phyloP scores from a whole-genome alignment of 2,888 invertebrate species.

The Drosophila quinaria region DNA sequence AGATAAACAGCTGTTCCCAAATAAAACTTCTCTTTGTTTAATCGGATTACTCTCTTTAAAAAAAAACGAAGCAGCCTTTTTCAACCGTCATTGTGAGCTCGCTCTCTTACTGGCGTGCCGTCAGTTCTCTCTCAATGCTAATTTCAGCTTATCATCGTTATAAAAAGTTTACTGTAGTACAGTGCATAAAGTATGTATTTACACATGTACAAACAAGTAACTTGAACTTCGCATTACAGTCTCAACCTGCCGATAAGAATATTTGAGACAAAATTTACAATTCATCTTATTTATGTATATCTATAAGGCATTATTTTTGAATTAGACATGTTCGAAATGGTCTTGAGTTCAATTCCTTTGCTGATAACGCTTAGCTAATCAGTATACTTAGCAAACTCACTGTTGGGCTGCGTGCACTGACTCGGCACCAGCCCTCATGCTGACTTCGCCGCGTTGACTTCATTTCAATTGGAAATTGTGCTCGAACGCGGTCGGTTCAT shows the following conservation, averaged over 20 bases:
- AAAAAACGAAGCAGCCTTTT: not conserved
- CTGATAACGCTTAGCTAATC: conserved; percentile 6
- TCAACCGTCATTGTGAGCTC: conserved; percentile 16
- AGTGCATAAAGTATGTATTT: conserved; percentile 17
- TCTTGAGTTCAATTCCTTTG: not conserved
- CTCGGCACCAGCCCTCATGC: conserved; percentile 41
- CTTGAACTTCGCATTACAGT: conserved; percentile 1
- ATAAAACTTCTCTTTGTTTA: conserved; percentile 28
- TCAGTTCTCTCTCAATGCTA: conserved; percentile 7
- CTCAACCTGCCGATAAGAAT: not conserved
- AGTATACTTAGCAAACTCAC: conserved; percentile 40
- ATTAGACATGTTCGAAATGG: not conserved
- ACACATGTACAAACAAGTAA: not conserved
- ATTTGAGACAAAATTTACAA: not conserved
- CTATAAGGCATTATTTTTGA: not conserved
- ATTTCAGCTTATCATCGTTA: conserved; percentile 56
- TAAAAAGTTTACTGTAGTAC: conserved; percentile 20
- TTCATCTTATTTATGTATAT: not conserved
- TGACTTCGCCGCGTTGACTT: conserved; percentile 56
- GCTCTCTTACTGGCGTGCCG: conserved; percentile 18
- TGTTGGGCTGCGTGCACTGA: conserved; percentile 48
- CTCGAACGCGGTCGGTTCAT: conserved; percentile 55
- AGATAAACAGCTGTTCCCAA: conserved; percentile 46
- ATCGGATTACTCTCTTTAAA: conserved; percentile 29
- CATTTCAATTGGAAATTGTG: conserved; percentile 76